These are phyloP conservation scores for Todus mexicanus DNA, from an alignment of 2,797 vertebrate species.

Conservation along the genomic window DNA sequence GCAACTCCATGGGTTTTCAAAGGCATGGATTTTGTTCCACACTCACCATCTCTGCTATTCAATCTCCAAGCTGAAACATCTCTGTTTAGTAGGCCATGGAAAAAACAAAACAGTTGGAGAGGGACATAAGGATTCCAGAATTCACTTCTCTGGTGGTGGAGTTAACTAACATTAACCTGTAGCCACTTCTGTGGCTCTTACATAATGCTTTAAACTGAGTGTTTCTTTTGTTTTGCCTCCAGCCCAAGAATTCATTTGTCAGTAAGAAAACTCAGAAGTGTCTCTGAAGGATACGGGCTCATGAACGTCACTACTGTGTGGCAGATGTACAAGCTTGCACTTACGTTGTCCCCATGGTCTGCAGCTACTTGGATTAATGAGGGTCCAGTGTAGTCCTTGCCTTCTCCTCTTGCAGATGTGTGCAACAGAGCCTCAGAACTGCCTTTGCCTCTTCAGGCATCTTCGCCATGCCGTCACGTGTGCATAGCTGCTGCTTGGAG, in stretches of 20 bases:
- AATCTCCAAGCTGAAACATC: background rate
- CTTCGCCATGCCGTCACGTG: background rate
- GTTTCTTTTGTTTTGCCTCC: constrained; percentile 12
- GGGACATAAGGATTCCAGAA: background rate
- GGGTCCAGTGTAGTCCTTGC: background rate
- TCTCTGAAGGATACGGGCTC: background rate
- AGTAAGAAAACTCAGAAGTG: constrained; percentile 33
- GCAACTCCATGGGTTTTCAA: background rate
- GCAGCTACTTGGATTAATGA: background rate
- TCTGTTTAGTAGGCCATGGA: background rate
- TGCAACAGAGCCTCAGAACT: background rate
- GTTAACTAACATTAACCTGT: background rate
- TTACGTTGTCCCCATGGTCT: background rate
- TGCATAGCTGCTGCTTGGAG: background rate
- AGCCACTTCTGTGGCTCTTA: background rate
- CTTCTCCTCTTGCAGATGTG: background rate
- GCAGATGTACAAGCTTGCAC: background rate
- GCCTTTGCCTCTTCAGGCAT: background rate
- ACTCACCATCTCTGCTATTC: rapidly evolving
- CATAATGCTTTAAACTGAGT: background rate
- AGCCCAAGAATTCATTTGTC: background rate
- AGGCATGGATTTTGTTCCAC: background rate
- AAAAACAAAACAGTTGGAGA: constrained; percentile 16
- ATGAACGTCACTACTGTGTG: rapidly evolving
- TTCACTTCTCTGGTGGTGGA: background rate